Conservation (phyloP, 2,888 invertebrate species). For the Alentia gelatinosa region DNA sequence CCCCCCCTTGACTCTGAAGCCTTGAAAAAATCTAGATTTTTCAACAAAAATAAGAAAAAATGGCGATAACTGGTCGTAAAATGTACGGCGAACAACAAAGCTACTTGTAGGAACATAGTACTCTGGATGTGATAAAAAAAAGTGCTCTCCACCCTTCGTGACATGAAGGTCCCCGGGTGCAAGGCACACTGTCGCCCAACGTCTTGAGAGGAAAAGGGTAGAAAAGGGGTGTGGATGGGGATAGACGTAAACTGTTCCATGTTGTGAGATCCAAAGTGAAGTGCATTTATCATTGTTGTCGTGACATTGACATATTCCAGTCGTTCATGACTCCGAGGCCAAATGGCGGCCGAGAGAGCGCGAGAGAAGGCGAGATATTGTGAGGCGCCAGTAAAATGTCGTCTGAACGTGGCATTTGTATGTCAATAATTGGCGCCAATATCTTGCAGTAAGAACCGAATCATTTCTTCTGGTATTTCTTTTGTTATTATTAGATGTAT, state of each 20-base stretch:
- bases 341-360: neutral
- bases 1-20: too few species aligned
- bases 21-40: too few species aligned
- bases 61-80: too few species aligned
- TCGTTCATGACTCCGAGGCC: neutral
- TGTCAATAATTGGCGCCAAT: too few species aligned
- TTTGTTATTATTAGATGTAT: too few species aligned
- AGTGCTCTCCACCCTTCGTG: neutral
- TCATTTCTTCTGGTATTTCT: too few species aligned
- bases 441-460: too few species aligned
- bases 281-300: constrained; percentile 37
- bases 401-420: neutral
- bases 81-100: neutral
- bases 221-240: neutral
- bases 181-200: neutral
- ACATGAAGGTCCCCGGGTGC: neutral
- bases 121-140: neutral
- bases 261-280: constrained; percentile 21
- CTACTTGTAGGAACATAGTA: neutral
- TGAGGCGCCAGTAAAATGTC: neutral
- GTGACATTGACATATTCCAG: constrained; percentile 36
- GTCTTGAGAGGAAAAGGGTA: too few species aligned
- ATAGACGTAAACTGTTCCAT: neutral
- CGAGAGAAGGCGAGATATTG: neutral
- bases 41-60: too few species aligned